Base-by-base conservation (phyloP, 2,888 invertebrate genomes). In the Beris chalybata region DNA sequence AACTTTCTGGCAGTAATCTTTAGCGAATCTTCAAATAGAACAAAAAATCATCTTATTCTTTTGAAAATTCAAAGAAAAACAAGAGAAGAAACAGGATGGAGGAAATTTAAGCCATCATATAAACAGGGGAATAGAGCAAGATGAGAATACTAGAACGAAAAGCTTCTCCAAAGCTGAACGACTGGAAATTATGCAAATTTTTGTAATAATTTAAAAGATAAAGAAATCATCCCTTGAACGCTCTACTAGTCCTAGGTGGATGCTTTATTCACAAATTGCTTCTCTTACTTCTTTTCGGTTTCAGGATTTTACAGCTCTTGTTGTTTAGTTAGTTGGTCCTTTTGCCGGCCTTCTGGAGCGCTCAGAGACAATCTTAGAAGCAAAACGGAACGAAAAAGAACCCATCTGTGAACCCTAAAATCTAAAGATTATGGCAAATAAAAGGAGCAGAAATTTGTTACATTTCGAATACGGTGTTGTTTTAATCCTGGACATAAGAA, bases 391-490 rank as follows among this genome's bases (percentile, higher is more conserved):
- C 22, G 32, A 45, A 66, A 66, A 56, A 50, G 56, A 55, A 63
- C 61, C 59, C 66, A 66, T 66, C 66, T 66, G 66, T 59, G 56
- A 61, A 53, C 29, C 66, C 59, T 47, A 58, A 63, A 61, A 66
- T 63, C 56, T 63, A 48, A 50, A 66, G 66, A 66, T 63, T 61
- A 66, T 63, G 54, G 53, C 66, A 63, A 66, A 66, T 66, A 66
- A 61, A 22, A 66, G 52, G 66, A 66, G 55, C 48, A n/a, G 45
- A 63, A 63, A 55, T 63, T 66, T 66, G 59, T 61, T 66, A 47
- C 55, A 66, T 15, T 44, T 66, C 48, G 13, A 50, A 15, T 7
- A 13, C 13, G 7, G 15, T 61, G 61, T 61, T 61, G 50, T 61
- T 61, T 61, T 32, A 52, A 61, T 50, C 38, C 52, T 38, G 22